Conservation (phyloP, 2,797 vertebrate genomes). For the Parambassis ranga region DNA sequence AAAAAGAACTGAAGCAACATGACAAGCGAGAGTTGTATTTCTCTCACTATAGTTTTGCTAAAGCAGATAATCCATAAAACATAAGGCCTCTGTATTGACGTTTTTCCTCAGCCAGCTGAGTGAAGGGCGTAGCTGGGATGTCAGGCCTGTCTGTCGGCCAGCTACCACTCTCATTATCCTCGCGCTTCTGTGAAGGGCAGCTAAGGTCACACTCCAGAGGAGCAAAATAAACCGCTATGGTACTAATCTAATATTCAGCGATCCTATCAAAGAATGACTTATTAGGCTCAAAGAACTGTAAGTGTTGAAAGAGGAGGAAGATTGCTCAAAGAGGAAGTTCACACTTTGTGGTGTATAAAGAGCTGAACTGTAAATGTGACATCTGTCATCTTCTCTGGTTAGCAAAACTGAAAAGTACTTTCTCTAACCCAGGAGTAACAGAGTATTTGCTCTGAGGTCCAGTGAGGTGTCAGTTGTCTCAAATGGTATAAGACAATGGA, state of each 20-base stretch:
- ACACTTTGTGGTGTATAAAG: constrained; percentile 14
- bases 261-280: constrained; percentile 61
- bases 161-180: constrained; percentile 77
- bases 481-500: constrained; percentile 31
- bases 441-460: constrained; percentile 6
- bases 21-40: constrained; percentile 75
- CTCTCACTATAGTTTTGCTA: constrained; percentile 72
- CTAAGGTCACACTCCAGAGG: constrained; percentile 73
- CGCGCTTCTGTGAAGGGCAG: constrained; percentile 64
- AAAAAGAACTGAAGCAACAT: constrained; percentile 67
- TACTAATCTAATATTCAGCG: constrained; percentile 67
- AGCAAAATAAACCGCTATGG: constrained; percentile 64
- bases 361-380: constrained; percentile 26
- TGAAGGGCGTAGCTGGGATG: constrained; percentile 74
- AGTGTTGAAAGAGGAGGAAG: constrained; percentile 37
- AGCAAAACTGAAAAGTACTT: constrained; percentile 16
- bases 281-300: constrained; percentile 41
- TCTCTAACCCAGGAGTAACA: neutral
- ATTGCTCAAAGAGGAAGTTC: constrained; percentile 39
- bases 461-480: constrained; percentile 7
- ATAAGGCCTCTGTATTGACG: constrained; percentile 76
- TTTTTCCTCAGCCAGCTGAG: constrained; percentile 68
- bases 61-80: constrained; percentile 80
- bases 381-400: constrained; percentile 18
- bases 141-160: constrained; percentile 67